Evolutionary conservation across 37 sponge, comb jelly and placozoan genomes (phyloP), one percentile per base, ranked within the genome.

Genomic region (Bolinopsis microptera): DNA sequence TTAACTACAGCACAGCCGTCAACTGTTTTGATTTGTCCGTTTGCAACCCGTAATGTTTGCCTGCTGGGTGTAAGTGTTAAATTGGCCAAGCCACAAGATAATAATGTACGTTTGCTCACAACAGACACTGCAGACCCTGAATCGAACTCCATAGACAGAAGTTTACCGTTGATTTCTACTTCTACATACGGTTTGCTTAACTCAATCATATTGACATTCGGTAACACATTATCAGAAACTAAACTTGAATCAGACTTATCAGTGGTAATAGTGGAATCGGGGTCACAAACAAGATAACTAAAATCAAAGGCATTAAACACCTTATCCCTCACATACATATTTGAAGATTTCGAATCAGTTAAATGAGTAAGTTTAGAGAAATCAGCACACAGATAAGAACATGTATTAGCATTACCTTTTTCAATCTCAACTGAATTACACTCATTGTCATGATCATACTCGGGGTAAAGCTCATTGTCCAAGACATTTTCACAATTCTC

Each of bases 11-110:
- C 74, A 26, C 74, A 70, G 30, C 74, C 74, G 2, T 70, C 74
- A 2, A 70, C 74, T 26, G 30, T 70, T n/a, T 70, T 70, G 74
- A 70, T 70, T n/a, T 70, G 74, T n/a, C 74, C 74, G 74, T 70
- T 70, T 70, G 74, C 74, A 2, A 70, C 74, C 5, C 74, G 74
- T 70, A 70, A 70, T n/a, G 74, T 70, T 70, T 70, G 5, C 74
- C 74, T 70, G 74, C 74, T 70, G 74, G 74, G 74, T 70, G 25
- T 70, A n/a, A 70, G 74, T 22, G 16, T 70, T 70, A 70, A 26
- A 22, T 70, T 70, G 16, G 74, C 5, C 30, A 70, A 22, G 21
- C 74, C 74, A 70, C 74, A 70, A 26, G 74, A 22, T 22, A n/a
- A 22, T n/a, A 70, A 70, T n/a, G 74, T 70, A 28, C 30, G 74